Base-by-base conservation (phyloP, 1,140 invertebrate genomes). In the Drosophila bifasciata region DNA sequence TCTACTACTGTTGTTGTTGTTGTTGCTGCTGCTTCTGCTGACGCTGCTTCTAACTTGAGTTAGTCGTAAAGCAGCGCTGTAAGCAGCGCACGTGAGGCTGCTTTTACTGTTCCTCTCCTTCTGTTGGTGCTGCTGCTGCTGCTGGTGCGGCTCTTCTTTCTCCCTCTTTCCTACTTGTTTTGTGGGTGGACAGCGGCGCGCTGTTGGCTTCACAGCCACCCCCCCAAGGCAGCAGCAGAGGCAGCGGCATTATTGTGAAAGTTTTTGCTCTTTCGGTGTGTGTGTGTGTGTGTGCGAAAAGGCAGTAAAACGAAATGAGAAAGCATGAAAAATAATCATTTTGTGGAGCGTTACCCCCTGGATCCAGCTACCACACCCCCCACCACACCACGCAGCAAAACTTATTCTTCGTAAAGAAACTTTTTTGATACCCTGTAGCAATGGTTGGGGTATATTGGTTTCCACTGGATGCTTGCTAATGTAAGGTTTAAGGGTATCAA, bases 321-420 rank as follows among this genome's bases (percentile, higher is more conserved):
- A 86, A 81, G 76, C 76, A 85, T 84, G 81, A 77, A 86, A 84
- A 85, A 85, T 85, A 85, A 85, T 86, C 80, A 86, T 74, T 75
- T 63, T 74, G 69, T 55, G 52, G 59, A 49, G 43, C 51, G 32
- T 36, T 40, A 36, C 50, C 39, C 64, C 64, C 51, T 36, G 32
- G 11, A 64, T 74, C 63, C 51, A 51, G 9, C 67, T 51, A 63
- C 43, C n/a, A 21, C 41, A 8, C 0, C 6, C 2, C 32, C n/a
- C 46, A 15, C 2, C 16, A 7, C 19, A 0, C 0, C 19, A 15
- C 8, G 53, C 41, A n/a, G 8, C 17, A 32, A 9, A 40, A 56
- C 61, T 52, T 70, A 44, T 66, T 32, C 68, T 49, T 64, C 57
- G 71, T 52, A 45, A 76, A 67, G 50, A 59, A 83, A 81, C 61